A percentile compares a stretch with the other conserved stretches of the same genome.
phyloP scores from a whole-genome alignment of 2,113 vertebrate genomes.

The Coturnix japonica region DNA sequence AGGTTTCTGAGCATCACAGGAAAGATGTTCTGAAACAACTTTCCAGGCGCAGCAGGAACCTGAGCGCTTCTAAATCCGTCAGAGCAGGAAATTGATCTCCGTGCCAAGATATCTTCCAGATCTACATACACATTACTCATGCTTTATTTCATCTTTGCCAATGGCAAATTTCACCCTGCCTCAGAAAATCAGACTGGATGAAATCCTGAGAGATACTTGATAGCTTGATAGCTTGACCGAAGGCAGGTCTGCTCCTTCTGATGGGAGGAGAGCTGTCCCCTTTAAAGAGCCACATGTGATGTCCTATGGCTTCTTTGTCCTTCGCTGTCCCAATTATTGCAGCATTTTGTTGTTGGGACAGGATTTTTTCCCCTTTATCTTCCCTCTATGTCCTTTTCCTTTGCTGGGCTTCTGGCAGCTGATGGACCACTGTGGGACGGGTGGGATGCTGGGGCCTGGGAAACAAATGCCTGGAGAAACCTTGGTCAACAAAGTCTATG shows the following conservation, averaged over 20 bases:
- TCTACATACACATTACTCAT: slow-evolving; percentile 48
- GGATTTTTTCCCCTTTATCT: not conserved
- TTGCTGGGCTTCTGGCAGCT: not conserved
- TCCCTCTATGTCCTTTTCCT: not conserved
- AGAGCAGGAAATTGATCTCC: slow-evolving; percentile 31
- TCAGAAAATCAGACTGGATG: not conserved
- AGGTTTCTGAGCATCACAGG: slow-evolving; percentile 66
- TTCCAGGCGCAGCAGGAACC: slow-evolving; percentile 57
- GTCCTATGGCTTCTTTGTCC: not conserved
- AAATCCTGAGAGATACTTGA: not conserved
- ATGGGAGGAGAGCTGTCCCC: not conserved
- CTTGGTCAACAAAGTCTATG: not conserved
- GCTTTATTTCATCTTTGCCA: not conserved
- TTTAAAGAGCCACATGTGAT: not conserved
- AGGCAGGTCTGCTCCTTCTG: not conserved
- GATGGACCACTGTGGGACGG: not conserved
- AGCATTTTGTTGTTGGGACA: not conserved
- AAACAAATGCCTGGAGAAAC: slow-evolving; percentile 28
- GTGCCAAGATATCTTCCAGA: slow-evolving; percentile 35
- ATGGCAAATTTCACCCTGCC: not conserved
- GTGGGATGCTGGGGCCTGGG: not conserved
- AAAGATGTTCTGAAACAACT: slow-evolving; percentile 69
- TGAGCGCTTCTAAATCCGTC: slow-evolving; percentile 43
- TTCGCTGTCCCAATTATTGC: not conserved
- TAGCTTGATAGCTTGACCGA: not conserved